A percentile compares a stretch with the other conserved stretches of the same genome.
Conservation (phyloP, 2,797 vertebrate genomes). For the Prionace glauca region DNA sequence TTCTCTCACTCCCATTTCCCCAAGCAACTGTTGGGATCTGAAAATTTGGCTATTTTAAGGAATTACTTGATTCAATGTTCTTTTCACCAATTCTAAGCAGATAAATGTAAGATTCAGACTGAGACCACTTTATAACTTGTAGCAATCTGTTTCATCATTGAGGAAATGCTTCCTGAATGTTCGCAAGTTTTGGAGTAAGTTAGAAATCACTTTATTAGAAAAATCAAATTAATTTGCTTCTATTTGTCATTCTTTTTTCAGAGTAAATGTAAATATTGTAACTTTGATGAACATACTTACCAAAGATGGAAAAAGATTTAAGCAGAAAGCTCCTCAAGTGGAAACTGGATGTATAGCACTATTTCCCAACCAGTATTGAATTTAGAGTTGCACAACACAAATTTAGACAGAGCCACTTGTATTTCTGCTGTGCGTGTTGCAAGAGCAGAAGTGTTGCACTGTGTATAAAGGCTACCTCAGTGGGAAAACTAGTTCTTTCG, state of each 20-base stretch:
- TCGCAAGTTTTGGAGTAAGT: background rate
- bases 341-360: too few species aligned
- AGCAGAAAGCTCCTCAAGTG: background rate
- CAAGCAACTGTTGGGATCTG: too few species aligned
- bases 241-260: background rate
- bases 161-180: background rate
- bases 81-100: too few species aligned
- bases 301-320: background rate
- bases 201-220: background rate
- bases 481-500: conserved; percentile 22
- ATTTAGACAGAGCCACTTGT: background rate
- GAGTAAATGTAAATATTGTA: background rate
- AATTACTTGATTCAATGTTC: too few species aligned
- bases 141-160: background rate
- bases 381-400: background rate
- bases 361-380: background rate
- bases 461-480: background rate
- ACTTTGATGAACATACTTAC: background rate
- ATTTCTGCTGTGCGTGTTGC: background rate
- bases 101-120: background rate
- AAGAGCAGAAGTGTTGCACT: background rate
- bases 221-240: background rate
- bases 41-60: too few species aligned
- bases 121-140: background rate
- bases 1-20: background rate